Percentiles rank a stretch among this genome's conserved stretches.
Conservation (phyloP, 2,888 invertebrate species). For the Pardosa pseudoannulata region DNA sequence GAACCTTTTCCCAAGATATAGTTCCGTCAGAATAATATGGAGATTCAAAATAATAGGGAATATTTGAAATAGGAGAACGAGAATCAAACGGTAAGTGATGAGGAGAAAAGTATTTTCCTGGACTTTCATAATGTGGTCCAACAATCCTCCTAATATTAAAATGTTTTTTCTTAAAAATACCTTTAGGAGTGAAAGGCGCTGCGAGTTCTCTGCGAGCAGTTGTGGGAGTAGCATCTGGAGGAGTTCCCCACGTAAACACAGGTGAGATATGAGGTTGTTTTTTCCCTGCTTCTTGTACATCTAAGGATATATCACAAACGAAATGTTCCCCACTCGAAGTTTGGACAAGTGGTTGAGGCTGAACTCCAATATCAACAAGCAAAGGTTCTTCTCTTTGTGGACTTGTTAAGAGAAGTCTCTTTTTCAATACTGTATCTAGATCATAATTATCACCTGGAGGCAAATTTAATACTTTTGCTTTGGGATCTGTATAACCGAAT, state of each 20-base stretch:
- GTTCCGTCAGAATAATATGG: not conserved
- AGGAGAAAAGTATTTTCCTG: not conserved
- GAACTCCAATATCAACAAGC: constrained; percentile 24
- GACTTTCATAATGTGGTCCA: not conserved
- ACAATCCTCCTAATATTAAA: constrained; percentile 16
- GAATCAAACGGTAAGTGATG: not conserved
- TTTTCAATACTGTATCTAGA: not conserved
- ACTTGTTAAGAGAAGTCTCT: constrained; percentile 9
- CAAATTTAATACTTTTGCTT: constrained; percentile 1
- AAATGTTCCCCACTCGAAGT: constrained; percentile 22
- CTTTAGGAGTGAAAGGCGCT: constrained; percentile 24
- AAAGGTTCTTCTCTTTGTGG: constrained; percentile 16
- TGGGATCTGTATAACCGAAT: constrained; percentile 5
- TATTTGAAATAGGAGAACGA: not conserved
- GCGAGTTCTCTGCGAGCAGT: not conserved
- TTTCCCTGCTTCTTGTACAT: constrained; percentile 5
- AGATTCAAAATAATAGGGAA: not conserved
- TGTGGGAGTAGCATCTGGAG: constrained; percentile 3
- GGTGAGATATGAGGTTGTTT: not conserved
- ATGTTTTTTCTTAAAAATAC: constrained; percentile 4
- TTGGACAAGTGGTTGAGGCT: constrained; percentile 13
- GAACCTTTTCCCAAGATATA: not conserved
- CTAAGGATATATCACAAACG: constrained; percentile 29
- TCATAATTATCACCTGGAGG: constrained; percentile 7
- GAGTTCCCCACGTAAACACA: not conserved